Conservation (phyloP, 2,113 vertebrate genomes). For the Muscicapa adusta region DNA sequence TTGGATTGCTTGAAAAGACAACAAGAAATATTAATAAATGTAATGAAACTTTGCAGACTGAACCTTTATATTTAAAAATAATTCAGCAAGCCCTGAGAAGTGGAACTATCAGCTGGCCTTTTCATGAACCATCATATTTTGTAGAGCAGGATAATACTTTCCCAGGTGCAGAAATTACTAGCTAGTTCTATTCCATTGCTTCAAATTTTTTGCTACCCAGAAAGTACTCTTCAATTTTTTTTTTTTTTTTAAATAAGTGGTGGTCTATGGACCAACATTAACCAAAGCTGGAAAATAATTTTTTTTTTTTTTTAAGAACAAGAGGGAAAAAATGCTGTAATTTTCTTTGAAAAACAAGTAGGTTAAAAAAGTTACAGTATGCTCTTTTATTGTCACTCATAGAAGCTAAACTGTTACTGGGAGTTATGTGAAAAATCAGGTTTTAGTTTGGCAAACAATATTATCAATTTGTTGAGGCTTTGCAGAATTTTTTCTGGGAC, state of each 20-base stretch:
- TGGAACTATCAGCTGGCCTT: neutral
- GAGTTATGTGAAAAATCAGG: neutral
- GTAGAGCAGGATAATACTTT: neutral
- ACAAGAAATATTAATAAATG: neutral
- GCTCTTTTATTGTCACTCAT: neutral
- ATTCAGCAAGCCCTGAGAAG: neutral
- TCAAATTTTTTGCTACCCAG: neutral
- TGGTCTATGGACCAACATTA: neutral
- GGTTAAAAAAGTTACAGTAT: conserved; percentile 13
- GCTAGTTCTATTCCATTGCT: neutral
- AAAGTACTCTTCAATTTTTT: neutral
- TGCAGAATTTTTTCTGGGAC: neutral
- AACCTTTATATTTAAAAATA: neutral
- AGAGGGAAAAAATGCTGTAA: neutral
- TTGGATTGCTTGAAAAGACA: neutral
- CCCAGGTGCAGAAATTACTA: neutral
- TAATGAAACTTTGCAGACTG: neutral
- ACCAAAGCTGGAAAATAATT: neutral
- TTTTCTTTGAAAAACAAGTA: neutral
- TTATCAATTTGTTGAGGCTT: neutral
- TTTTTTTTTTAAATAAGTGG: neutral
- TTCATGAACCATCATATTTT: neutral
- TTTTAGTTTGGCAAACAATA: neutral
- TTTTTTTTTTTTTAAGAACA: neutral
- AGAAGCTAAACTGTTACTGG: neutral